Conservation (phyloP, 2,113 vertebrate genomes). For the Oriolus oriolus region DNA sequence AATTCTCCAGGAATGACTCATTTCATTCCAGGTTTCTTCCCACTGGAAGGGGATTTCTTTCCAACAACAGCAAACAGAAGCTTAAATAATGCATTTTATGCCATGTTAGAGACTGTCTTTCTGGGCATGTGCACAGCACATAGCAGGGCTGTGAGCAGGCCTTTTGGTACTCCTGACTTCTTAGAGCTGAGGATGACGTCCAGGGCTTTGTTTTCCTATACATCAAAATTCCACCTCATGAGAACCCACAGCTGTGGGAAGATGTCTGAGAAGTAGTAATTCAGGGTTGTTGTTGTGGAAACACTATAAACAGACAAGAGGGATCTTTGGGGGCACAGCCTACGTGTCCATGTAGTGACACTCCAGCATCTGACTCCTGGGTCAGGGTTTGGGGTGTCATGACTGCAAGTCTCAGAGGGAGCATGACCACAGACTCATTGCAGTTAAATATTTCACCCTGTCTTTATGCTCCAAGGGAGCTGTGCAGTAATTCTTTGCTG, state of each 20-base stretch:
- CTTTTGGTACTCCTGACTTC: neutral
- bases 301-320: neutral
- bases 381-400: neutral
- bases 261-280: neutral
- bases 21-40: conserved; percentile 57
- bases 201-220: neutral
- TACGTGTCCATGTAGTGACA: rapidly evolving
- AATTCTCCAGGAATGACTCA: conserved; percentile 56
- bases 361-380: neutral
- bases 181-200: neutral
- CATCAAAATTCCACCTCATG: neutral
- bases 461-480: neutral
- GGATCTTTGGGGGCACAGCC: neutral
- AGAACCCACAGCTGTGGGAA: neutral
- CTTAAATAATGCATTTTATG: conserved; percentile 15
- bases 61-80: conserved; percentile 41
- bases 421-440: neutral
- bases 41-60: conserved; percentile 36
- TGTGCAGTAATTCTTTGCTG: neutral
- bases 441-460: neutral
- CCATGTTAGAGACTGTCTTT: neutral
- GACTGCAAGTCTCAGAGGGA: neutral
- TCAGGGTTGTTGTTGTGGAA: neutral
- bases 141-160: neutral
- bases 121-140: neutral